Evolutionary conservation across 2,888 invertebrate genomes (phyloP), one percentile per base, ranked within the genome.

Genomic region (Tubiluchus corallicola): DNA sequence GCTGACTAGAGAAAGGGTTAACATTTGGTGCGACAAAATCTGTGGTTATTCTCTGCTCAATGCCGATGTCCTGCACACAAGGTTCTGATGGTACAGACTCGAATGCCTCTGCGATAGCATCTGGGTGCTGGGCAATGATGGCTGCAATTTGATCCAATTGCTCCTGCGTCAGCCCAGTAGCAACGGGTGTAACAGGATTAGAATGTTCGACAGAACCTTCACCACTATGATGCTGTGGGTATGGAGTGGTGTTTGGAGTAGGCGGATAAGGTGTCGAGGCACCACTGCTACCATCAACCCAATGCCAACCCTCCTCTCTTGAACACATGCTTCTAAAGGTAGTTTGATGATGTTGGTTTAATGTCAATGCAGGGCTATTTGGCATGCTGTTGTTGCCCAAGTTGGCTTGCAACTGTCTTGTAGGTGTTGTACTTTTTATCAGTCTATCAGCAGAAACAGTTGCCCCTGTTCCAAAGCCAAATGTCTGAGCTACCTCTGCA

Each of bases 21-120:
- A 29, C 29, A n/a, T 29, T 29, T n/a, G 29, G 29, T n/a, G 29
- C 29, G 29, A 29, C 9, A 29, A 29, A 29, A n/a, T n/a, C 29
- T 9, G 29, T 29, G 9, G 29, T 29, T n/a, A n/a, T n/a, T n/a
- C n/a, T n/a, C n/a, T n/a, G n/a, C n/a, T n/a, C n/a, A n/a, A n/a
- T n/a, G n/a, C n/a, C n/a, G n/a, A n/a, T n/a, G n/a, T n/a, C n/a
- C n/a, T n/a, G n/a, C 9, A 29, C 29, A 9, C 29, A 9, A n/a
- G 29, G 29, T 9, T 29, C 29, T 9, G 29, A n/a, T 9, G n/a
- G 29, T 9, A 29, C 9, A 9, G 29, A 29, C 29, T 9, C 9
- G 29, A 9, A 9, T 9, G 9, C 29, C 9, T 9, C 29, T 9
- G 29, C 9, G 29, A 29, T 9, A 9, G n/a, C 29, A n/a, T 29